Evolutionary conservation across 2,888 invertebrate genomes (phyloP).

Genomic region (Amphipyra berbera): DNA sequence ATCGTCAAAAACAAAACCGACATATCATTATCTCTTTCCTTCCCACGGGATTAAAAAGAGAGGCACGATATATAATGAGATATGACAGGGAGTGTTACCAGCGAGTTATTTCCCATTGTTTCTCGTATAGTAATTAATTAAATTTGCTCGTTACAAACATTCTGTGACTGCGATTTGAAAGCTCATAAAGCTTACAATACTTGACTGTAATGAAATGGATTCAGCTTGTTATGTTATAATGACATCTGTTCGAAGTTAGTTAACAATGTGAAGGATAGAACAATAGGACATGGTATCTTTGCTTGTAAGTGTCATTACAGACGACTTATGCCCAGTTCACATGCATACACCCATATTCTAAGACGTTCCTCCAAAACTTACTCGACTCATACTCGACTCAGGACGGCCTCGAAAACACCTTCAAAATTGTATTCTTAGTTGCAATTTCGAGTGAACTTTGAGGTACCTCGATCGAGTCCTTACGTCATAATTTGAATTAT

Average conservation of each 20-base stretch:
- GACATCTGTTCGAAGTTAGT: constrained; percentile 34
- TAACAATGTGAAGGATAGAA: neutral
- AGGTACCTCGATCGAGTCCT: too few species aligned
- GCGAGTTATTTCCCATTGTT: constrained; percentile 24
- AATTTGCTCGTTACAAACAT: constrained; percentile 51
- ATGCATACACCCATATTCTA: too few species aligned
- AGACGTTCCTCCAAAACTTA: too few species aligned
- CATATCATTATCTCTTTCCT: constrained; percentile 19
- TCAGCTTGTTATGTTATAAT: constrained; percentile 22
- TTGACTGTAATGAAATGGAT: neutral
- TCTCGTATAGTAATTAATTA: constrained; percentile 49
- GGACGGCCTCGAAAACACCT: too few species aligned
- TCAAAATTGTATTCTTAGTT: too few species aligned
- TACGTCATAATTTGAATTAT: too few species aligned
- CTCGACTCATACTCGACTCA: too few species aligned
- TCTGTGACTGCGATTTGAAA: constrained; percentile 41
- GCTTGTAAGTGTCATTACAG: too few species aligned
- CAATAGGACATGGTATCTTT: too few species aligned
- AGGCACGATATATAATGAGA: constrained; percentile 39
- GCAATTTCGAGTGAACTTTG: too few species aligned
- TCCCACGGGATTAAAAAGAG: constrained; percentile 3
- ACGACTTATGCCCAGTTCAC: too few species aligned
- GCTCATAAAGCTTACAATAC: constrained; percentile 43
- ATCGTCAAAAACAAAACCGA: constrained; percentile 41
- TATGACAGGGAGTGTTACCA: constrained; percentile 29